Percentiles rank a stretch among this genome's conserved stretches.
Conservation (phyloP, 2,113 vertebrate species). For the Fukomys damarensis region DNA sequence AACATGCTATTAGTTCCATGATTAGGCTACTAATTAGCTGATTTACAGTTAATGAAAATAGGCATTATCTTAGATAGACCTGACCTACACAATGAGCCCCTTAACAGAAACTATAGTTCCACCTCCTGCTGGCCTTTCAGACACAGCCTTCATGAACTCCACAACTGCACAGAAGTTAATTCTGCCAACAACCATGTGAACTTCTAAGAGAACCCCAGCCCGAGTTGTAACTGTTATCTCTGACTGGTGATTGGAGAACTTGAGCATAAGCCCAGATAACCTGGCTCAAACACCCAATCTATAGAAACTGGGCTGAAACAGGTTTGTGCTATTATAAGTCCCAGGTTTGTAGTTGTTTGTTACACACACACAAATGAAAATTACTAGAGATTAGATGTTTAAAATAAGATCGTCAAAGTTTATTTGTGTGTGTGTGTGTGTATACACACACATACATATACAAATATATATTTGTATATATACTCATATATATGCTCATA, state of each 20-base stretch:
- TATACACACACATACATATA: neutral
- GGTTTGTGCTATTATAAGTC: neutral
- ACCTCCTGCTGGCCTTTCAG: neutral
- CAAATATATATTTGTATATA: neutral
- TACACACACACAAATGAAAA: slow-evolving; percentile 15
- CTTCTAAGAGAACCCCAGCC: neutral
- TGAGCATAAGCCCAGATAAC: neutral
- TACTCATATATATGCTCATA: neutral
- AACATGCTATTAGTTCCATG: neutral
- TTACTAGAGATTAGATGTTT: neutral
- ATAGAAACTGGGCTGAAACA: neutral
- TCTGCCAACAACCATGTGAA: neutral
- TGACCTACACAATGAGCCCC: neutral
- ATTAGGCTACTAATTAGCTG: neutral
- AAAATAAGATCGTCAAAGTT: neutral
- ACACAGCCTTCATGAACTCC: neutral
- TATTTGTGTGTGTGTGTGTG: neutral
- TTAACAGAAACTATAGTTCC: neutral
- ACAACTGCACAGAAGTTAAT: slow-evolving; percentile 9
- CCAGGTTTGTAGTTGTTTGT: neutral
- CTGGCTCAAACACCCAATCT: neutral
- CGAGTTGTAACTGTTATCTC: neutral
- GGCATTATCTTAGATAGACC: neutral
- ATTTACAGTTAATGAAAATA: neutral
- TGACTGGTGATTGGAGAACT: neutral